These are phyloP conservation scores for Bradypus variegatus DNA, from an alignment of 2,797 vertebrate genomes.

Conservation along the genomic window DNA sequence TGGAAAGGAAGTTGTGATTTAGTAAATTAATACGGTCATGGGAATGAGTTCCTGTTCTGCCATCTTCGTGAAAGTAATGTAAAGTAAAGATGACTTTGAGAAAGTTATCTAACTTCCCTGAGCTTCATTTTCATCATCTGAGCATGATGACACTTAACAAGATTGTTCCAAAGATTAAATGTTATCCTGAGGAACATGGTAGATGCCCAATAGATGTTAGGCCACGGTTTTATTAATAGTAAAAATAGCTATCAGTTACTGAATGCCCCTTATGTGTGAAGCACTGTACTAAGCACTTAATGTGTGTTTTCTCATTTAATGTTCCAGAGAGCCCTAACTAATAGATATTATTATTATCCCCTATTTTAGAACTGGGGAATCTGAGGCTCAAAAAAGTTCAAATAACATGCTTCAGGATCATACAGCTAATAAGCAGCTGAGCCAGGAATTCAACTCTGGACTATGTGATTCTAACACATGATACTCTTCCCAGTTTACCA, in stretches of 20 bases:
- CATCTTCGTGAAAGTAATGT: not conserved
- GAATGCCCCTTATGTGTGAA: not conserved
- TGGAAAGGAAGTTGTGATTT: not conserved
- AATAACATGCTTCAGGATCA: not conserved
- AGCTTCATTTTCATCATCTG: constrained; percentile 10
- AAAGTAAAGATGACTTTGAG: not conserved
- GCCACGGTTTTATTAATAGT: not conserved
- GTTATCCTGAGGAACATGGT: not conserved
- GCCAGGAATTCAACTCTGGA: not conserved
- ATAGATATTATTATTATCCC: not conserved
- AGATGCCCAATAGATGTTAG: not conserved
- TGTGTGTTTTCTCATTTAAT: not conserved
- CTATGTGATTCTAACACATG: not conserved
- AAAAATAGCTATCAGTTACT: not conserved
- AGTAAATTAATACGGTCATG: not conserved
- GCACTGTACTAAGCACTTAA: not conserved
- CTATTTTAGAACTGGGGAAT: constrained; percentile 9
- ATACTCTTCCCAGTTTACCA: not conserved
- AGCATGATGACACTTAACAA: not conserved
- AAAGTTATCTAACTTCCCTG: not conserved
- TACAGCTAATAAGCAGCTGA: not conserved
- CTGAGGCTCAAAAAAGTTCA: not conserved
- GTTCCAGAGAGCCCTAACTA: not conserved
- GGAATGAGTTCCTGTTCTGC: not conserved
- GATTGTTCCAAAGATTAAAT: not conserved